A percentile compares a stretch with the other conserved stretches of the same genome.
Evolutionary conservation across 1,140 invertebrate species (phyloP).

Genomic region (Oryctes rhinoceros): DNA sequence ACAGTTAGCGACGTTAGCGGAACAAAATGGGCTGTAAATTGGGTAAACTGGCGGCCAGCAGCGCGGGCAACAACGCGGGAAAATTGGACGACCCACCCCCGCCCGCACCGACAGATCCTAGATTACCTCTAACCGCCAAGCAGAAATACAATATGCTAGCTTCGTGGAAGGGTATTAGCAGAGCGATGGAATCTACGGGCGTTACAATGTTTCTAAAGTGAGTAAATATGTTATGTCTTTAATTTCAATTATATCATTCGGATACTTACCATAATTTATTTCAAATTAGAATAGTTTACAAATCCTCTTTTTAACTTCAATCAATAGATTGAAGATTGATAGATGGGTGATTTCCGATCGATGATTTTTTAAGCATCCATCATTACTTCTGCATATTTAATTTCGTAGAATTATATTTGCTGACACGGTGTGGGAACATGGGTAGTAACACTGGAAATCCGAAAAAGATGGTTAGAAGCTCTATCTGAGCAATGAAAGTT

Average conservation of each 20-base stretch:
- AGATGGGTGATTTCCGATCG: no score
- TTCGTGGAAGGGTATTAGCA: slow-evolving; percentile 88
- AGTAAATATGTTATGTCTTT: slow-evolving; percentile 62
- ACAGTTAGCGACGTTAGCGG: neutral
- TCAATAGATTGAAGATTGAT: no score
- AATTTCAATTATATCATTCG: neutral
- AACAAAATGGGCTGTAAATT: slow-evolving; percentile 78
- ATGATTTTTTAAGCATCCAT: no score
- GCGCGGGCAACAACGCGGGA: slow-evolving; percentile 61
- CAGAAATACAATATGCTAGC: slow-evolving; percentile 89
- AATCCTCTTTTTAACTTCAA: no score
- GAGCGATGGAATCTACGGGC: slow-evolving; percentile 87
- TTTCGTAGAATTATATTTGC: no score
- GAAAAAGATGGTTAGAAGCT: no score
- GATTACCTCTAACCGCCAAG: slow-evolving; percentile 82
- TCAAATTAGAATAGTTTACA: no score
- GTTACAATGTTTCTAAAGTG: slow-evolving; percentile 91
- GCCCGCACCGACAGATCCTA: slow-evolving; percentile 75
- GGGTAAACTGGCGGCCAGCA: slow-evolving; percentile 73
- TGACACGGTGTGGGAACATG: no score
- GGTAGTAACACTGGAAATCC: no score
- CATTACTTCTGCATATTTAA: no score
- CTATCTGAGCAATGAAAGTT: no score
- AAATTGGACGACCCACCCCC: slow-evolving; percentile 61
- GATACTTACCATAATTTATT: no score